Conservation (phyloP, 1,140 invertebrate species). For the Macrosteles quadrilineatus region DNA sequence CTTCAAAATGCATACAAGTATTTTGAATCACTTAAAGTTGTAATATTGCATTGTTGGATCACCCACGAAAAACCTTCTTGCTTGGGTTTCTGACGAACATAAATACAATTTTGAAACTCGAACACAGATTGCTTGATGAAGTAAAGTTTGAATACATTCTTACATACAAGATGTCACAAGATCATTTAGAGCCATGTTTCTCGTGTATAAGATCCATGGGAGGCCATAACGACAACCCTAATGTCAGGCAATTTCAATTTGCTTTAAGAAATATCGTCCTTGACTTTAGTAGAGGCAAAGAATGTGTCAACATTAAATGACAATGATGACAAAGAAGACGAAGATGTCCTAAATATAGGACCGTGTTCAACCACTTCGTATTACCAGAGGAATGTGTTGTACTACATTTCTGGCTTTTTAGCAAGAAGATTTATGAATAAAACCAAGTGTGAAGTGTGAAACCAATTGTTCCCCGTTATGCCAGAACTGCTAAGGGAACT, state of each 20-base stretch:
- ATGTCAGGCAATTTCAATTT: not conserved
- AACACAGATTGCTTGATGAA: too few relatives aligned
- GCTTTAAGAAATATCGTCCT: not conserved
- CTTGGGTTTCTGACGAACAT: too few relatives aligned
- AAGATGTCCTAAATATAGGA: not conserved
- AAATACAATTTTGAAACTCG: too few relatives aligned
- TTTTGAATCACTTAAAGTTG: not conserved
- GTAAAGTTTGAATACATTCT: too few relatives aligned
- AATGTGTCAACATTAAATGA: not conserved
- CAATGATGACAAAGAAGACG: not conserved
- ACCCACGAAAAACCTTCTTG: not conserved
- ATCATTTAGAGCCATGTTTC: too few relatives aligned
- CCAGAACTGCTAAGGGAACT: too few relatives aligned
- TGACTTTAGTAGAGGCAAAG: not conserved
- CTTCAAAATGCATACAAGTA: not conserved
- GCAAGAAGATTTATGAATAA: too few relatives aligned
- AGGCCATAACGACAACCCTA: too few relatives aligned
- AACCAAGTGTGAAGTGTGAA: too few relatives aligned
- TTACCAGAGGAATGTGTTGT: not conserved
- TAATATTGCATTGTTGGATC: not conserved
- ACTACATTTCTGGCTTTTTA: not conserved
- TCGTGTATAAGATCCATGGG: too few relatives aligned
- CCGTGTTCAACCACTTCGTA: not conserved
- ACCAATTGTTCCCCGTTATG: too few relatives aligned
- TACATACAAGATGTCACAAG: too few relatives aligned